phyloP scores from a whole-genome alignment of 2,113 vertebrate species.

The Tretioscincus oriximinensis region DNA sequence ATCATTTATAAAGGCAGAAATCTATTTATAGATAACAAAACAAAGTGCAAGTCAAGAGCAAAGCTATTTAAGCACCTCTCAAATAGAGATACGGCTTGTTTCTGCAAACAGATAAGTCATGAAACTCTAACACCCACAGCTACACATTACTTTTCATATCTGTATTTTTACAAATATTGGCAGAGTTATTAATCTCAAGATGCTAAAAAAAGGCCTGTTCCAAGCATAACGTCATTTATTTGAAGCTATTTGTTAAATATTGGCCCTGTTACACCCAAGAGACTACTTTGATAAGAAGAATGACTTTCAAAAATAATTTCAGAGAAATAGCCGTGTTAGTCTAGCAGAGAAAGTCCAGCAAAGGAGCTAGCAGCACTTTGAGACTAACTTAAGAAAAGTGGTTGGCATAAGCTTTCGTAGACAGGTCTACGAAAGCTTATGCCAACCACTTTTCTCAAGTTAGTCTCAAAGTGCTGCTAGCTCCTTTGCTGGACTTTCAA shows the following conservation, averaged over 20 bases:
- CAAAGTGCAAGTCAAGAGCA: neutral
- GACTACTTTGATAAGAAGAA: slow-evolving; percentile 6
- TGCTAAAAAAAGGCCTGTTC: neutral
- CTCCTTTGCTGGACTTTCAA: too few species aligned
- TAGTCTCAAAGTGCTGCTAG: too few species aligned
- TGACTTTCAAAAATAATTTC: slow-evolving; percentile 4
- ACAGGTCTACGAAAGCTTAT: too few species aligned
- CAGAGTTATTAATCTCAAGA: slow-evolving; percentile 13
- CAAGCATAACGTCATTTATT: slow-evolving; percentile 15
- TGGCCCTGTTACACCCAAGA: slow-evolving; percentile 5
- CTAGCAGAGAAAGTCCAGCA: too few species aligned
- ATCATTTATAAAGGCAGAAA: neutral
- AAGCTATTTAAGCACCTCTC: slow-evolving; percentile 1
- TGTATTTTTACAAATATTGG: slow-evolving; percentile 22
- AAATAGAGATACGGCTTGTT: slow-evolving; percentile 11
- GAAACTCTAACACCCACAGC: neutral
- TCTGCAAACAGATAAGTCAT: slow-evolving; percentile 5
- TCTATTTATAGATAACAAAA: slow-evolving; percentile 14
- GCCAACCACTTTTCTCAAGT: too few species aligned
- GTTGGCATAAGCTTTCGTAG: too few species aligned
- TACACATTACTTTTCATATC: slow-evolving; percentile 5
- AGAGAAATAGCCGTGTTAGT: too few species aligned
- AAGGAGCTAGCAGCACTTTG: too few species aligned
- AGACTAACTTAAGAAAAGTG: too few species aligned
- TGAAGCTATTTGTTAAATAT: slow-evolving; percentile 13